Conservation (phyloP, 2,888 invertebrate genomes). For the Esperia sulphurella region DNA sequence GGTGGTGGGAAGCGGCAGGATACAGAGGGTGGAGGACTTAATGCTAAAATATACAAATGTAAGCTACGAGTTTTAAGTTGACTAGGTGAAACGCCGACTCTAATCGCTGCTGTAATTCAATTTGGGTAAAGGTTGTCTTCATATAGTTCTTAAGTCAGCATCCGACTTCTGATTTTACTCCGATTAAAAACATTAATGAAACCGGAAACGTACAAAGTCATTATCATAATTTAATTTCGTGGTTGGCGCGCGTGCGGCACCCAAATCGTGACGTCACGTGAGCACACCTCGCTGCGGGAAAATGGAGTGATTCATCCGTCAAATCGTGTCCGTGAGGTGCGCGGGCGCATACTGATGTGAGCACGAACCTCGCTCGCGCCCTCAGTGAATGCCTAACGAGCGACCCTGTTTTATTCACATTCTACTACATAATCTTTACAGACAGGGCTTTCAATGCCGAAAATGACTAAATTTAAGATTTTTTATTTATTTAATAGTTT, state of each 20-base stretch:
- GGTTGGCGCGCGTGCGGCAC: conserved; percentile 64
- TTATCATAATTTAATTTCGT: conserved; percentile 61
- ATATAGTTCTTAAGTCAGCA: neutral
- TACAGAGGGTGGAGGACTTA: no score
- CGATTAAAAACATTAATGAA: conserved; percentile 35
- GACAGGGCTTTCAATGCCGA: neutral
- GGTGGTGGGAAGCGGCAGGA: no score
- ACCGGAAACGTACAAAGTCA: conserved; percentile 49
- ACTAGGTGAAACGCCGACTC: no score
- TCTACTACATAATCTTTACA: conserved; percentile 29
- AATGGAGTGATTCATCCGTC: conserved; percentile 67
- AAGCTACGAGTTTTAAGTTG: no score
- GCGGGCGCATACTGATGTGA: conserved; percentile 70
- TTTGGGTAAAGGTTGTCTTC: no score
- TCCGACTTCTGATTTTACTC: neutral
- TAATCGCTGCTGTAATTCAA: no score
- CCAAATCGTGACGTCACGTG: conserved; percentile 73
- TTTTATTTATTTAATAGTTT: no score
- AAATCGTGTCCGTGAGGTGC: conserved; percentile 62
- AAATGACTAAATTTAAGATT: no score
- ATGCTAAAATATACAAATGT: no score
- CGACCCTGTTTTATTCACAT: conserved; percentile 48
- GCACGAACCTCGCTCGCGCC: conserved; percentile 37
- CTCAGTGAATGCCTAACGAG: conserved; percentile 56
- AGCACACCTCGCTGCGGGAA: conserved; percentile 42